Percentiles rank a stretch among this genome's conserved stretches.
Evolutionary conservation across 2,797 vertebrate genomes (phyloP).

Genomic region (Hydrolagus colliei): DNA sequence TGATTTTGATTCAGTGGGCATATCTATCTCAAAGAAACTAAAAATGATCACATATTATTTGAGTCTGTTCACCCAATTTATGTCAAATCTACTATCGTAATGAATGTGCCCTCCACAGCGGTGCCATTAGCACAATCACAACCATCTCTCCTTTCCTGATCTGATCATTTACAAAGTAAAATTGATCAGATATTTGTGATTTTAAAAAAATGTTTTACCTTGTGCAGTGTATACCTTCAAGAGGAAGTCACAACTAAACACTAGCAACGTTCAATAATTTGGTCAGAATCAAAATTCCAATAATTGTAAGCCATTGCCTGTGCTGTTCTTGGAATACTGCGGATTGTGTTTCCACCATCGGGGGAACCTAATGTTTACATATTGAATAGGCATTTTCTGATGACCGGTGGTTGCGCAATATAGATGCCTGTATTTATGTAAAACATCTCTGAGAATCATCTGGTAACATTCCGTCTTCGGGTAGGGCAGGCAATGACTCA

Average conservation of each 20-base stretch:
- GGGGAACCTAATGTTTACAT: background rate
- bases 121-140: background rate
- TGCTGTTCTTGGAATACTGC: background rate
- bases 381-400: background rate
- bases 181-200: background rate
- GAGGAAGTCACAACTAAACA: background rate
- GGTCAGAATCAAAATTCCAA: background rate
- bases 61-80: background rate
- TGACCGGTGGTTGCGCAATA: background rate
- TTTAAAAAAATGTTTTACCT: too few relatives aligned
- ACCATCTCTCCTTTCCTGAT: background rate
- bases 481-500: background rate
- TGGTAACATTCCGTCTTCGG: background rate
- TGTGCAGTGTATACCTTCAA: background rate
- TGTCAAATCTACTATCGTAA: background rate
- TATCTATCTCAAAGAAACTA: slow-evolving; percentile 3
- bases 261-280: background rate
- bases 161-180: background rate
- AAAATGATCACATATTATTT: background rate
- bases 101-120: background rate
- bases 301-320: too few relatives aligned
- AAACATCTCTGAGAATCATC: background rate
- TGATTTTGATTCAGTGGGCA: background rate
- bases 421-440: background rate
- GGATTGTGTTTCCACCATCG: background rate